These are phyloP conservation scores for Nestor notabilis DNA, from an alignment of 2,113 vertebrate genomes.

Conservation along the genomic window DNA sequence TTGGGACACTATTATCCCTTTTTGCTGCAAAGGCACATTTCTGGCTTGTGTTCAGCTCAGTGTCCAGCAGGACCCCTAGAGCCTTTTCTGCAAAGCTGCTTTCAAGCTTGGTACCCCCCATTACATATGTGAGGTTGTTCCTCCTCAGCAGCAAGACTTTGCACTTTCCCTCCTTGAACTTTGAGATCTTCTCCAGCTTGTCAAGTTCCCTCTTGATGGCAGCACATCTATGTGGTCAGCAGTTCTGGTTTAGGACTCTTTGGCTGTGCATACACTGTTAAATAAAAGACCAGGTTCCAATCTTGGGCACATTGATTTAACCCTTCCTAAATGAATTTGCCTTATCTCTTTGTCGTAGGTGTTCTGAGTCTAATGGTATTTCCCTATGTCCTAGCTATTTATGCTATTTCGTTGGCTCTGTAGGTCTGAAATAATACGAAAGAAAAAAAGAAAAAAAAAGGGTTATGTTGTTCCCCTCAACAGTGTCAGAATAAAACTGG, in stretches of 20 bases:
- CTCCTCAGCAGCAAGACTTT: too few species aligned
- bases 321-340: neutral
- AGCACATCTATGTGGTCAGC: neutral
- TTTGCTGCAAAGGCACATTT: neutral
- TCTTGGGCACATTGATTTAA: neutral
- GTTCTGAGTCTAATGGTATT: neutral
- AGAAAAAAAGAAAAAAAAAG: neutral
- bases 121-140: neutral
- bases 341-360: neutral
- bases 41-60: neutral
- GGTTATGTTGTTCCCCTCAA: neutral
- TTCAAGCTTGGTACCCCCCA: neutral
- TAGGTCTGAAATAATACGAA: neutral
- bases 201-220: neutral
- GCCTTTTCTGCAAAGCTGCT: neutral
- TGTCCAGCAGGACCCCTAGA: neutral
- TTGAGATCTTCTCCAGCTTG: neutral
- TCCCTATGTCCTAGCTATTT: neutral
- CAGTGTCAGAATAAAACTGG: neutral
- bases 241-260: neutral
- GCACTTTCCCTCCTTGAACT: neutral
- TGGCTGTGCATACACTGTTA: neutral
- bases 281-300: neutral
- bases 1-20: neutral
- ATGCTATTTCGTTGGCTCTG: rapidly evolving